Evolutionary conservation across 2,888 invertebrate species (phyloP).

Genomic region (Dermolepida albohirtum): DNA sequence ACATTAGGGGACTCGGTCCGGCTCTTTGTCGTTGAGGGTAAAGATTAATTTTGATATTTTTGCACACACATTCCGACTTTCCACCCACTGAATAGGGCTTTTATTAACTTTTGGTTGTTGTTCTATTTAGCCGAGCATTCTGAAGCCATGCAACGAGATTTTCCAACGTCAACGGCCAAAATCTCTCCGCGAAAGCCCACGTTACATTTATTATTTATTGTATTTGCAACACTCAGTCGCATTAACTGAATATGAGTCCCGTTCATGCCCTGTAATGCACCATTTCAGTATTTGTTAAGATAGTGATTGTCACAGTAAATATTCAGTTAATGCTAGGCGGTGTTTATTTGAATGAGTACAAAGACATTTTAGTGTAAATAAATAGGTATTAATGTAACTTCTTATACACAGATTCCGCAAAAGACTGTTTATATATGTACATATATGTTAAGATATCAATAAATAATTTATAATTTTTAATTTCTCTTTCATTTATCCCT

Average conservation of each 20-base stretch:
- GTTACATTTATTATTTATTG: conserved; percentile 38
- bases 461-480: conserved; percentile 43
- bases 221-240: conserved; percentile 34
- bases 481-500: conserved; percentile 14
- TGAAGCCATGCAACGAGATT: conserved; percentile 77
- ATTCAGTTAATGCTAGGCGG: conserved; percentile 25
- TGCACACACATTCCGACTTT: conserved; percentile 25
- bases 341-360: conserved; percentile 20
- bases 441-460: conserved; percentile 28
- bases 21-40: conserved; percentile 76
- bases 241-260: conserved; percentile 24
- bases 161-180: conserved; percentile 48
- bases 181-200: conserved; percentile 20
- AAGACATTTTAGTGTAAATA: conserved; percentile 38
- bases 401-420: conserved; percentile 34
- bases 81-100: conserved; percentile 14
- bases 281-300: too few species aligned
- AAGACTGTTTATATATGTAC: conserved; percentile 42
- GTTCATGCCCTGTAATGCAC: too few species aligned
- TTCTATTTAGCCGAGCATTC: conserved; percentile 67
- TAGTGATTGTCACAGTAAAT: background rate
- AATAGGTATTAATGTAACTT: conserved; percentile 39
- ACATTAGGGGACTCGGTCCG: conserved; percentile 70
- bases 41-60: conserved; percentile 46
- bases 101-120: conserved; percentile 51